Percentiles rank a stretch among this genome's conserved stretches.
These are phyloP conservation scores for Aegithalos caudatus DNA, from an alignment of 2,113 vertebrate genomes.

Conservation along the genomic window DNA sequence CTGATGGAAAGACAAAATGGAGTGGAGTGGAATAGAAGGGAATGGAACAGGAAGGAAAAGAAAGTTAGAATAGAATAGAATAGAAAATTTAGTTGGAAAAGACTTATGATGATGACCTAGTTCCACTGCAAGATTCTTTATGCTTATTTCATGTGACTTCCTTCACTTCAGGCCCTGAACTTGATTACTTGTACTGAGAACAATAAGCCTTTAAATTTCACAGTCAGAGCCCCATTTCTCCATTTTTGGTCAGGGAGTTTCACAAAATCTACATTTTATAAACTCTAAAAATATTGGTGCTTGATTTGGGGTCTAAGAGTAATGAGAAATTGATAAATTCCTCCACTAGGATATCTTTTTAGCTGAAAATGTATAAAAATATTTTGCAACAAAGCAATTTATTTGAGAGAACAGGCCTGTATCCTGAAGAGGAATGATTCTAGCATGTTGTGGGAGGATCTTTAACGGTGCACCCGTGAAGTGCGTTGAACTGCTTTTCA, in stretches of 20 bases:
- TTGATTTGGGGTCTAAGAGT: not conserved
- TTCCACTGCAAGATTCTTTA: not conserved
- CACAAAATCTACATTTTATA: not conserved
- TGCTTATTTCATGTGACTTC: not conserved
- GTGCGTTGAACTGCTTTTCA: not conserved
- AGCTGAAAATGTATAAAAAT: not conserved
- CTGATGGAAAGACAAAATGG: not conserved
- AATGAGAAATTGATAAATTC: not conserved
- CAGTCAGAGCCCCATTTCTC: not conserved
- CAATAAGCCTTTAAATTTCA: not conserved
- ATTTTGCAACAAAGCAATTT: not conserved
- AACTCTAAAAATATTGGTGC: not conserved
- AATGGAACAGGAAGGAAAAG: rapidly evolving
- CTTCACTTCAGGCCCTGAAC: not conserved
- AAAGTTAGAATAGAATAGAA: not conserved
- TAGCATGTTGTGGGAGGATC: not conserved
- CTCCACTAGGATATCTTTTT: not conserved
- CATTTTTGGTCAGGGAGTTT: not conserved
- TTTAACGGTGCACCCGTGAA: not conserved
- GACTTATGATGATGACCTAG: not conserved
- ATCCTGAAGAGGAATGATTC: not conserved
- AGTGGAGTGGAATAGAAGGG: too few relatives aligned
- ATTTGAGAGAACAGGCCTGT: not conserved
- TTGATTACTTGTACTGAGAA: not conserved
- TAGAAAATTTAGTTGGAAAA: not conserved